Evolutionary conservation across 2,113 vertebrate species (phyloP).

Genomic region (Odontophorus gujanensis): DNA sequence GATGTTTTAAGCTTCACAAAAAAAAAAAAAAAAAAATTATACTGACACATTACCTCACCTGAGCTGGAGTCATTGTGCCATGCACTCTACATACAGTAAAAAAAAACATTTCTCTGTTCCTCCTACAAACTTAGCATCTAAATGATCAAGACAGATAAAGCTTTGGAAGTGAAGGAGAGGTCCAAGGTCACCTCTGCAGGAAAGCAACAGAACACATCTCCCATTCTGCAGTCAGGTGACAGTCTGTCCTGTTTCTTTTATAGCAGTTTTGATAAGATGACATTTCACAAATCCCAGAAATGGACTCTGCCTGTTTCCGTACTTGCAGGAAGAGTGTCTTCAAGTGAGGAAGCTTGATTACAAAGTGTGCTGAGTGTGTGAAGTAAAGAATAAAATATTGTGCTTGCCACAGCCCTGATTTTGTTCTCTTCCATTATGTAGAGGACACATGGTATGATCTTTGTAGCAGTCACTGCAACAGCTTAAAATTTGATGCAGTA

Average conservation of each 20-base stretch:
- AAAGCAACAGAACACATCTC: conserved; percentile 14
- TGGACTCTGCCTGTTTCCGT: conserved; percentile 27
- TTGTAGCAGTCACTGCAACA: not conserved
- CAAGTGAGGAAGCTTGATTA: conserved; percentile 44
- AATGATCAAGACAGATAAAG: conserved; percentile 24
- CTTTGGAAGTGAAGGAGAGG: conserved; percentile 7
- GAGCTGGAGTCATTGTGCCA: conserved; percentile 2
- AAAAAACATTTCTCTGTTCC: conserved; percentile 17
- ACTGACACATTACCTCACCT: conserved; percentile 26
- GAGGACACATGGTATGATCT: not conserved
- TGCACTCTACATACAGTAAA: not conserved
- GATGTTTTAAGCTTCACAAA: conserved; percentile 23
- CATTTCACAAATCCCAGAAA: conserved; percentile 3
- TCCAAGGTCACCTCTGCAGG: conserved; percentile 41
- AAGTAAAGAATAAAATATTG: conserved; percentile 24
- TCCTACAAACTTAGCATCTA: conserved; percentile 24
- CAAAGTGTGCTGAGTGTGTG: conserved; percentile 8
- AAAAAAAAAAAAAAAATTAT: not conserved
- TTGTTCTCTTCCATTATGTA: not conserved
- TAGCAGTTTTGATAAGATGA: not conserved
- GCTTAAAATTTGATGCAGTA: not conserved
- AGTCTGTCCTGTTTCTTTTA: conserved; percentile 7
- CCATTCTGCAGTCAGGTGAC: conserved; percentile 12
- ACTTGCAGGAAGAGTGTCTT: conserved; percentile 43
- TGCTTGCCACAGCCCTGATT: not conserved